Evolutionary conservation across 2,888 invertebrate species (phyloP).

Genomic region (Tillus elongatus): DNA sequence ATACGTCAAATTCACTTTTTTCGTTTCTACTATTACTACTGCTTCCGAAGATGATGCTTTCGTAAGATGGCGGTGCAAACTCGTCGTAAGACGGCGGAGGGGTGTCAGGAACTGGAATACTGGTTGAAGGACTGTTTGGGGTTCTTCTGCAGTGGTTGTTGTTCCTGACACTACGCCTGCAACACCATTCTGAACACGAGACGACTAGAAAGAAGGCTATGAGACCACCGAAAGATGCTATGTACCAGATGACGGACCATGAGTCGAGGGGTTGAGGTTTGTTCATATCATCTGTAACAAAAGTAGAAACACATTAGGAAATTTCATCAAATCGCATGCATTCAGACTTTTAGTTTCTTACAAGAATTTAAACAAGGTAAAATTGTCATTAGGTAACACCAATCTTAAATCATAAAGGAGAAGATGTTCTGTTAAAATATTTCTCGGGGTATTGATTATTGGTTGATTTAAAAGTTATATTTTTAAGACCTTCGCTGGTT

Average conservation of each 20-base stretch:
- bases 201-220: slow-evolving; percentile 49
- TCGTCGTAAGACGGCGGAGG: slow-evolving; percentile 49
- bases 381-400: too few species aligned
- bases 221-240: slow-evolving; percentile 49
- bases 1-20: slow-evolving; percentile 42
- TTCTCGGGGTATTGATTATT: too few species aligned
- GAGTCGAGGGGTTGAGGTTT: slow-evolving; percentile 38
- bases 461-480: too few species aligned
- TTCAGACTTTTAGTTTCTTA: too few species aligned
- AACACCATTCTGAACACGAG: slow-evolving; percentile 50
- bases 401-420: too few species aligned
- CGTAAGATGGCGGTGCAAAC: slow-evolving; percentile 49
- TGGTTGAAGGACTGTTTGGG: slow-evolving; percentile 34
- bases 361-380: too few species aligned
- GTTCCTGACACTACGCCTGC: slow-evolving; percentile 32
- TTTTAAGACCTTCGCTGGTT: too few species aligned
- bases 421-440: too few species aligned
- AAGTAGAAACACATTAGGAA: too few species aligned
- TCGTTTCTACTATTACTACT: slow-evolving; percentile 29
- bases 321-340: too few species aligned
- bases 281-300: slow-evolving; percentile 22
- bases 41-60: slow-evolving; percentile 43
- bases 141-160: slow-evolving; percentile 20
- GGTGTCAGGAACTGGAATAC: slow-evolving; percentile 31
- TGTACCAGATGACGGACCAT: slow-evolving; percentile 51